Evolutionary conservation across 1,140 invertebrate species (phyloP).

Genomic region (Dolichoris vasculosae): DNA sequence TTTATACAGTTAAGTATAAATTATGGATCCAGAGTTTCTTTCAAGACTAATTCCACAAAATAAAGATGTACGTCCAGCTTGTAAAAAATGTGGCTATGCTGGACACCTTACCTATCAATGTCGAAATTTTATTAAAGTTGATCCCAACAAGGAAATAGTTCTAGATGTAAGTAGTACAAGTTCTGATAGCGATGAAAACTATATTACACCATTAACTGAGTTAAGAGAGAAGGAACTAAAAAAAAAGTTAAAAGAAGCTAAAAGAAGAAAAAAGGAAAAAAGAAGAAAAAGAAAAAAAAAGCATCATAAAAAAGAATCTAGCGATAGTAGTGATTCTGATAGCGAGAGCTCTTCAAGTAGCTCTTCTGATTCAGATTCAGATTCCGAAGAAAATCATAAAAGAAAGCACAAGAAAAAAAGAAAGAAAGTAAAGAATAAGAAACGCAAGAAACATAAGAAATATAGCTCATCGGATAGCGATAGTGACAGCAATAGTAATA

Average conservation of each 20-base stretch:
- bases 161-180: conserved; percentile 97
- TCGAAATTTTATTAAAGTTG: conserved; percentile 95
- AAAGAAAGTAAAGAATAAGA: conserved; percentile 68
- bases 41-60: conserved; percentile 75
- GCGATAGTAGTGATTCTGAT: conserved; percentile 62
- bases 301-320: conserved; percentile 57
- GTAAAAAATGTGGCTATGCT: conserved; percentile 95
- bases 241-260: conserved; percentile 76
- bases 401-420: conserved; percentile 67
- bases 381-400: conserved; percentile 58
- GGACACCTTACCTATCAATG: conserved; percentile 98
- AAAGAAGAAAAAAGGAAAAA: conserved; percentile 75
- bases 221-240: conserved; percentile 85
- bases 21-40: conserved; percentile 73
- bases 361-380: conserved; percentile 51
- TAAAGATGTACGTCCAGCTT: conserved; percentile 87
- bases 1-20: conserved; percentile 54
- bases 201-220: conserved; percentile 86
- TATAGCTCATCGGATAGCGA: conserved; percentile 60
- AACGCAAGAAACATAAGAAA: conserved; percentile 68
- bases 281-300: conserved; percentile 74
- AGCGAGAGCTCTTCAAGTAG: conserved; percentile 54
- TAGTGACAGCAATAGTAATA: conserved; percentile 40
- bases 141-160: conserved; percentile 89
- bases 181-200: conserved; percentile 86